phyloP scores from a whole-genome alignment of 2,888 invertebrate species.

The Acronicta aceris region DNA sequence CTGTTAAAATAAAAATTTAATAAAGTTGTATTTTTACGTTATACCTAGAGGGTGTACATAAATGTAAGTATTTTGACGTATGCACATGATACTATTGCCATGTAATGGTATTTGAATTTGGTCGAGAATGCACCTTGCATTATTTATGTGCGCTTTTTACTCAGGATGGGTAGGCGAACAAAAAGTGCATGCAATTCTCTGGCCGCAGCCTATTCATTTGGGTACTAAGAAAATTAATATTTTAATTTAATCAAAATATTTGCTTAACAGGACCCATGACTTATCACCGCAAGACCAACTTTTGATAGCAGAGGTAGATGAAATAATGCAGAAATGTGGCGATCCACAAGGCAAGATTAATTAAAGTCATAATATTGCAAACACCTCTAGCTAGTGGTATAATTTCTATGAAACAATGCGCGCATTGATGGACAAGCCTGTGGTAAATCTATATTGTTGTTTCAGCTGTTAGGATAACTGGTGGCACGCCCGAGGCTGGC shows the following conservation, averaged over 20 bases:
- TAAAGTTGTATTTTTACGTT: no score
- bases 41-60: no score
- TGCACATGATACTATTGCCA: no score
- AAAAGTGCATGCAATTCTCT: no score
- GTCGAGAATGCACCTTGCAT: no score
- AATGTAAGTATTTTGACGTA: no score
- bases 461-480: conserved; percentile 52
- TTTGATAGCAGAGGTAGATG: conserved; percentile 80
- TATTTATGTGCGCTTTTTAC: no score
- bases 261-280: conserved; percentile 67
- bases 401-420: no score
- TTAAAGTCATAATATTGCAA: background rate
- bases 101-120: no score
- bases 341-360: conserved; percentile 72
- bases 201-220: no score
- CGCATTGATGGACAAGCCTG: background rate
- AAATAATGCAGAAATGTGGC: conserved; percentile 81
- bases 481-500: conserved; percentile 59
- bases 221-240: background rate
- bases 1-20: no score
- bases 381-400: background rate
- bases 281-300: conserved; percentile 74
- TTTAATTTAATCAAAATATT: background rate
- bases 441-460: conserved; percentile 1
- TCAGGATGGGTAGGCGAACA: no score